Base-by-base conservation (phyloP, 2,888 invertebrate species). In the Aphidius colemani region DNA sequence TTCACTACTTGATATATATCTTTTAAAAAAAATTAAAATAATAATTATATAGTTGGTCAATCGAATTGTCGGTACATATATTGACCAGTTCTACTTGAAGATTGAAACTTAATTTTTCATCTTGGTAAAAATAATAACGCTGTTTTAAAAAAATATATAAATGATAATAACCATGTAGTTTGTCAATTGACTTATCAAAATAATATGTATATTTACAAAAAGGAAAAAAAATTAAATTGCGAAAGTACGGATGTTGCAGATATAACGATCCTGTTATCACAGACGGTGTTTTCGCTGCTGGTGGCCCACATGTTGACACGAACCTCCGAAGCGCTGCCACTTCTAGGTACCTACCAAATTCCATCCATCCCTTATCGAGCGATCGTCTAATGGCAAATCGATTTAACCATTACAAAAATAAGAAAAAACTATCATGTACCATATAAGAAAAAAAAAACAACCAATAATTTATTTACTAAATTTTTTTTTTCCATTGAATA, bases 281-380 rank as follows among this genome's bases (percentile, higher is more conserved):
- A 98, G 90, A 97, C 96, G 86, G 97, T 98, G 87, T 98, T 98
- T 89, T 94, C 97, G 85, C 91, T 97, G 88, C 93, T 98, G 92
- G 96, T 98, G 88, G 95, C 96, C 84, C 96, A 98, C 88, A 95
- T 96, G 85, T 95, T 98, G 88, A 98, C 98, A 85, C 95, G 95
- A 89, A 97, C 98, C 85, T 98, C 98, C 85, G 98, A 98, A 87
- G 97, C 98, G 84, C 94, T 98, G 86, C 98, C 98, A 84, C 90
- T 98, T 85, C 95, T 98, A 93, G 98, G 98, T 96, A 67, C 69
- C 66, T 70, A 66, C 5, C 30, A 53, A 61, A 64, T 66, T 64
- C 44, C 59, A 66, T 64, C 68, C 66, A 61, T 61, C 63, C 60
- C 49, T 30, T 30, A 57, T 50, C n/a, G 53, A 48, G 46, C n/a